A percentile compares a stretch with the other conserved stretches of the same genome.
These are phyloP conservation scores for Tetraneura akinire DNA, from an alignment of 1,140 invertebrate genomes.

Conservation along the genomic window DNA sequence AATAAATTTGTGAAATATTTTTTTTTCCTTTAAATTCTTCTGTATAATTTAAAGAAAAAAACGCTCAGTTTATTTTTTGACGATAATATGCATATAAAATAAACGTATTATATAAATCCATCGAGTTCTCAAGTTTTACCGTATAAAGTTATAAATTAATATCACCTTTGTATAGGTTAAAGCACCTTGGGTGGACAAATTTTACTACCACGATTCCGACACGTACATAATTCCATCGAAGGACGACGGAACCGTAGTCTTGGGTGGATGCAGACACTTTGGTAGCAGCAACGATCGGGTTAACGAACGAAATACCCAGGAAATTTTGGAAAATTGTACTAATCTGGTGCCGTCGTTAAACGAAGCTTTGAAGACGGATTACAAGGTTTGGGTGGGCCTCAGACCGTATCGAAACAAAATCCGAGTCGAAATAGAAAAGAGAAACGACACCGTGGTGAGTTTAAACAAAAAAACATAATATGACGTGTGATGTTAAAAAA, in stretches of 20 bases:
- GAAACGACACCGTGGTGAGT: slow-evolving; percentile 9
- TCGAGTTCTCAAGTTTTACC: no score
- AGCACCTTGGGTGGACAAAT: slow-evolving; percentile 88
- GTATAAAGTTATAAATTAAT: no score
- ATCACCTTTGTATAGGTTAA: slow-evolving; percentile 63
- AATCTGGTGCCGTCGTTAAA: slow-evolving; percentile 72
- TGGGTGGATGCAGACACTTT: slow-evolving; percentile 81
- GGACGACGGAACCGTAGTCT: slow-evolving; percentile 68
- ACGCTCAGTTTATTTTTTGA: no score
- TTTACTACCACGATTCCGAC: slow-evolving; percentile 80
- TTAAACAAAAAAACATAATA: no score
- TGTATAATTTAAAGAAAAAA: no score
- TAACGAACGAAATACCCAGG: slow-evolving; percentile 70
- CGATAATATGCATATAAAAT: no score
- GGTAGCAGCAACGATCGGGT: slow-evolving; percentile 74
- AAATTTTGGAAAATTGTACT: slow-evolving; percentile 75
- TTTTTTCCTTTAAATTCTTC: no score
- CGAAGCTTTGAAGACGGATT: slow-evolving; percentile 60
- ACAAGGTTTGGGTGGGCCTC: slow-evolving; percentile 72
- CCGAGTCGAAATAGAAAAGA: slow-evolving; percentile 67
- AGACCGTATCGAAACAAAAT: slow-evolving; percentile 69
- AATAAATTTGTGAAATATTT: no score
- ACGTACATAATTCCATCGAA: slow-evolving; percentile 82
- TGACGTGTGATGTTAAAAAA: no score
- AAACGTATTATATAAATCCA: no score